Evolutionary conservation across 2,797 vertebrate species (phyloP), one percentile per base, ranked within the genome.

Genomic region (Gambelia wislizenii): DNA sequence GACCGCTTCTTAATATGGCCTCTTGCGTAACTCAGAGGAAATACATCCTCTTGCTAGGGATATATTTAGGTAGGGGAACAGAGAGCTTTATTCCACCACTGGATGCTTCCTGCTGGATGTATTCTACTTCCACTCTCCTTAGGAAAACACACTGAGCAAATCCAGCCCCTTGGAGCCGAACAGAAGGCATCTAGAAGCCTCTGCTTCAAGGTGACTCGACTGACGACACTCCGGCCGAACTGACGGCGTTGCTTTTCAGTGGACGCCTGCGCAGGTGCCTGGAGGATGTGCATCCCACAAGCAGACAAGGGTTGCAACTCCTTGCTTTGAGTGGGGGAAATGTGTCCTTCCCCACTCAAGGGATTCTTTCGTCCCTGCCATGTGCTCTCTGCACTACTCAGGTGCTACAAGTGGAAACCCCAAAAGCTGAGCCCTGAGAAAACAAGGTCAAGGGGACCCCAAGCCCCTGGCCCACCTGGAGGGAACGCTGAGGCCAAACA

Each of bases 271-370:
- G 64, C 14, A 30, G 25, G 36, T 36, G 42, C 36, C 12, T 16
- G 5, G n/a, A 56, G 47, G 13, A 3, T 27, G 16, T 59, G 18
- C 76, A n/a, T 30, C 18, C 56, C 56, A 59, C 20, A 22, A 67
- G 20, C 25, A 14, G 1, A 39, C 22, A 54, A 9, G 13, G 9
- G 8, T 39, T 8, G 36, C 78, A 33, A 22, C 27, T 74, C n/a
- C 16, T 16, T 30, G 25, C 44, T 79, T n/a, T 56, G 47, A 44
- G 69, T 9, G 14, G 13, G 12, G 30, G 6, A 10, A 13, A n/a
- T 3, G 2, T 10, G 3, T 3, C 33, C 0, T 4, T 20, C 16
- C 8, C 14, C 12, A 8, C 14, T n/a, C 4, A 30, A n/a, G 30
- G 74, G 56, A 36, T 13, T 44, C 30, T 10, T 30, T 39, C 33